Evolutionary conservation across 2,888 invertebrate species (phyloP).

Genomic region (Drosophila picticornis): DNA sequence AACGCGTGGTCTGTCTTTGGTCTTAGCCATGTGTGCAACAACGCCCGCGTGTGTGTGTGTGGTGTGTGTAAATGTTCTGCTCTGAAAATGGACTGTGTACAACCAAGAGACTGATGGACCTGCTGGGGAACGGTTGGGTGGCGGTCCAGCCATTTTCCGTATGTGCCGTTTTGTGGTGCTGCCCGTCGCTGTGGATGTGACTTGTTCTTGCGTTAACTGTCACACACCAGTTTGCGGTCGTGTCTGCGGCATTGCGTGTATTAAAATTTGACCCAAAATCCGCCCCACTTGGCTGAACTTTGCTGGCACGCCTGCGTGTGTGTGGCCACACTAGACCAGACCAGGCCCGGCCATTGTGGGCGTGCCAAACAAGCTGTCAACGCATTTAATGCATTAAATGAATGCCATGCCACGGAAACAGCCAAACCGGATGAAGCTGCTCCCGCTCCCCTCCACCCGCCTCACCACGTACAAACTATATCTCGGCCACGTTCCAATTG

Average conservation of each 20-base stretch:
- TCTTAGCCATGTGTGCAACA: slow-evolving; percentile 37
- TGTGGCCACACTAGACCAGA: neutral
- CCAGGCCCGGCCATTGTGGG: slow-evolving; percentile 36
- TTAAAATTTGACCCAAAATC: slow-evolving; percentile 63
- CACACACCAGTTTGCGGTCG: slow-evolving; percentile 65
- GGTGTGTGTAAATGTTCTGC: neutral
- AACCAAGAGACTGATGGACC: neutral
- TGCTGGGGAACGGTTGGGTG: neutral
- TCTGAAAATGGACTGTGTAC: slow-evolving; percentile 11
- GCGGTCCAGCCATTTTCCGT: slow-evolving; percentile 36
- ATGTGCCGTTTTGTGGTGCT: slow-evolving; percentile 46
- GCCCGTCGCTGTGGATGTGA: slow-evolving; percentile 4
- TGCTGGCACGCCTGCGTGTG: slow-evolving; percentile 37
- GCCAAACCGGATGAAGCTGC: slow-evolving; percentile 11
- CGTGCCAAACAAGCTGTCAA: slow-evolving; percentile 60
- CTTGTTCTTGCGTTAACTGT: slow-evolving; percentile 34
- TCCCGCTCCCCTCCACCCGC: neutral
- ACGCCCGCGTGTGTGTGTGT: slow-evolving; percentile 11
- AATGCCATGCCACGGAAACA: slow-evolving; percentile 34
- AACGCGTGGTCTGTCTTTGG: slow-evolving; percentile 38
- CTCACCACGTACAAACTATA: neutral
- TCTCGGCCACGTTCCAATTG: slow-evolving; percentile 27
- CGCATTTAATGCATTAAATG: slow-evolving; percentile 63
- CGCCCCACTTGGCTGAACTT: slow-evolving; percentile 31
- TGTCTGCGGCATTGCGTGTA: slow-evolving; percentile 73